Base-by-base conservation (phyloP, 2,888 invertebrate genomes). In the Linnaemya vulpina region DNA sequence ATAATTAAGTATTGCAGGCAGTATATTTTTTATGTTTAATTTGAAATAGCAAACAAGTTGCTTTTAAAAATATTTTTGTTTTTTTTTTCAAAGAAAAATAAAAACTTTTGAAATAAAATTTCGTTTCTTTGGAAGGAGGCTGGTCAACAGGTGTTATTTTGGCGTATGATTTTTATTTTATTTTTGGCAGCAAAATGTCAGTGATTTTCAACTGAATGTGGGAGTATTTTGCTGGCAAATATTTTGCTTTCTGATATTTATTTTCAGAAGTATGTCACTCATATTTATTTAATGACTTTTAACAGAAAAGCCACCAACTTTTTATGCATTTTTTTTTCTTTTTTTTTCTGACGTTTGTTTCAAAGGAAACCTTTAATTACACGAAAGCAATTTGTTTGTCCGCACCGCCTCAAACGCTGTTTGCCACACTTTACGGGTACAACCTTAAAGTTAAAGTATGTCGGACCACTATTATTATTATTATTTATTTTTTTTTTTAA, bases 61-160 rank as follows among this genome's bases (percentile, higher is more conserved):
- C 10, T 15, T 9, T 25, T 40, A 63, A 49, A 53, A 63, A 53
- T n/a, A n/a, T n/a, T n/a, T n/a, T n/a, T n/a, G n/a, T n/a, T n/a
- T n/a, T 20, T 63, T 63, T 63, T 63, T 22, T 5, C 38, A 53
- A 17, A 8, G 53, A 38, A 51, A 51, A 51, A 0, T 49, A n/a
- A 49, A 62, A 38, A 38, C 1, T 20, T 62, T 62, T 38, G 17
- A 53, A 65, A 75, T 25, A 43, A 10, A n/a, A 30, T 58, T 65
- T 46, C 7, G 35, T 46, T 55, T n/a, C 55, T 76, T 55, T 35
- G 51, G 30, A 67, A 43, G 53, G 67, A 67, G 67, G 75, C 58
- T 76, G 80, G 80, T 67, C 76, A 80, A 65, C 84, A 84, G 76
- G 84, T 84, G 84, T 80, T 84, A 55, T 65, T 76, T 74, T 79